phyloP scores from a whole-genome alignment of 92 coral and sea anemone genomes.

The Parazoanthus darwini region DNA sequence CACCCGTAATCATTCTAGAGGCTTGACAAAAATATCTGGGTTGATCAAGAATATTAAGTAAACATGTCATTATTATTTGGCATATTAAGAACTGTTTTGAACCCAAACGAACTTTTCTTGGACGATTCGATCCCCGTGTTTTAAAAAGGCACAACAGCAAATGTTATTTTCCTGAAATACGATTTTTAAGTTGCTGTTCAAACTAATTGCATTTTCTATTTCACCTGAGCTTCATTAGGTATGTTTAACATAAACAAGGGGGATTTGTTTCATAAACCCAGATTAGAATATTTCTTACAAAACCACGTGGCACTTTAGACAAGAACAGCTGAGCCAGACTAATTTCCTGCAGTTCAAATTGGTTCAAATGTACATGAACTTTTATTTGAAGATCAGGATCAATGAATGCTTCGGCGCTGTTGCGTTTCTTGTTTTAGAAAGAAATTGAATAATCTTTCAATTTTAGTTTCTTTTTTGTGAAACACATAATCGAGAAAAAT shows the following conservation, averaged over 20 bases:
- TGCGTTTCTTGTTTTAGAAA: not conserved
- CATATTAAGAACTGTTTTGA: no score
- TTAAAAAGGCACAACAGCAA: no score
- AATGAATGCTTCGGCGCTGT: not conserved
- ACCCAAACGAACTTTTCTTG: no score
- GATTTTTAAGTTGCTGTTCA: no score
- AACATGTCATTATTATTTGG: not conserved
- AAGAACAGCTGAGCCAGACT: not conserved
- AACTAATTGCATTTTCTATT: no score
- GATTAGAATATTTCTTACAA: not conserved
- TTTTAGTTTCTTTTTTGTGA: no score
- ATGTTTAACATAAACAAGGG: no score
- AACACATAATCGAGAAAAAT: no score
- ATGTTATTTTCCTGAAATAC: no score
- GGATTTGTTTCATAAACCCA: not conserved
- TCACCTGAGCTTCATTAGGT: no score
- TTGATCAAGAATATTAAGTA: not conserved
- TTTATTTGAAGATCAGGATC: not conserved
- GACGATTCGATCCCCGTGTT: no score
- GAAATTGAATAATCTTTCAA: not conserved
- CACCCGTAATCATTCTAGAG: not conserved
- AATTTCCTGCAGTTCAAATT: not conserved
- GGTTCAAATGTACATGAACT: not conserved
- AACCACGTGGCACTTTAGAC: not conserved
- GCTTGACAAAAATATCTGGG: not conserved